phyloP scores from a whole-genome alignment of 1,140 invertebrate species.

The Achroia grisella region DNA sequence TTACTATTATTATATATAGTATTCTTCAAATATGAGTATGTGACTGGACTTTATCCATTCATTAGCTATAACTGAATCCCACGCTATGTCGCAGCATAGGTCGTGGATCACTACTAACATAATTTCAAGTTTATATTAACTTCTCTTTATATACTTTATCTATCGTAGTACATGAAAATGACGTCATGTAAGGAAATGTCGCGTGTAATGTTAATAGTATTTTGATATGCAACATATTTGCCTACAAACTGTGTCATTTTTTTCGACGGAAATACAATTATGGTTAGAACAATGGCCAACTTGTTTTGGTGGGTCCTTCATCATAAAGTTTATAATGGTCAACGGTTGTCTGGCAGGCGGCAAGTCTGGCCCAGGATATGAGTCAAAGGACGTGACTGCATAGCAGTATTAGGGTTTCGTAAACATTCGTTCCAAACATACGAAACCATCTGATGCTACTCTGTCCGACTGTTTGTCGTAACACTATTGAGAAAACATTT shows the following conservation, averaged over 20 bases:
- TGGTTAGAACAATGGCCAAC: conserved; percentile 46
- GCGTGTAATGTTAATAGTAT: no score
- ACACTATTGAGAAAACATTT: no score
- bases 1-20: no score
- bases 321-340: conserved; percentile 39
- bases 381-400: conserved; percentile 32
- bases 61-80: not conserved
- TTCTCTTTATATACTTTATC: no score
- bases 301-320: conserved; percentile 37
- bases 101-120: no score
- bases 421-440: no score
- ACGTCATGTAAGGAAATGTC: no score
- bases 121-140: no score
- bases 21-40: no score
- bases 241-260: conserved; percentile 31
- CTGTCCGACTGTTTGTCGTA: not conserved
- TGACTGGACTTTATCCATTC: no score
- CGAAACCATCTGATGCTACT: not conserved
- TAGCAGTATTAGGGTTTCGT: conserved; percentile 11
- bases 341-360: conserved; percentile 27
- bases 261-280: conserved; percentile 51
- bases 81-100: not conserved
- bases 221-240: not conserved
- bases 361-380: conserved; percentile 31
- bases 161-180: no score